Conservation (phyloP, 2,888 invertebrate genomes). For the Hemaris fuciformis region DNA sequence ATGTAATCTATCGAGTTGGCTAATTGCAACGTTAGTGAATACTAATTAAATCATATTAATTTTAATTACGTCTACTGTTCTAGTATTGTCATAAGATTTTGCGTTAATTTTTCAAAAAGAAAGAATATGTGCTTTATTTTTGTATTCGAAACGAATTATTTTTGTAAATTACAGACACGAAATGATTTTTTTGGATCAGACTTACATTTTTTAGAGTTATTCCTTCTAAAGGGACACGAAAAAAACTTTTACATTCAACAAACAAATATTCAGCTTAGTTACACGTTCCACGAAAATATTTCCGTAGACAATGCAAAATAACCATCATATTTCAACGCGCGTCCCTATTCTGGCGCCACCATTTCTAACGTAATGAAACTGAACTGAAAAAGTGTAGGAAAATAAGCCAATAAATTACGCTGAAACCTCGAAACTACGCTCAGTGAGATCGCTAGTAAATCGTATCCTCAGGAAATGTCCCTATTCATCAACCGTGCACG, state of each 20-base stretch:
- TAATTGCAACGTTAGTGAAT: no score
- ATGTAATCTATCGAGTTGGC: background rate
- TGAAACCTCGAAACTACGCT: background rate
- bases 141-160: no score
- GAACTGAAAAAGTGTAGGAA: background rate
- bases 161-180: no score
- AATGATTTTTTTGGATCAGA: no score
- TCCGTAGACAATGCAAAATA: background rate
- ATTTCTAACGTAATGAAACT: background rate
- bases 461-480: slow-evolving; percentile 19
- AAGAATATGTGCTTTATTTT: no score
- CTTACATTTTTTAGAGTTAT: no score
- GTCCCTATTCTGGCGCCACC: background rate
- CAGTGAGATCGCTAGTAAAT: slow-evolving; percentile 9
- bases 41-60: no score
- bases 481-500: slow-evolving; percentile 31
- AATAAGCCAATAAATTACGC: slow-evolving; percentile 12
- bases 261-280: no score
- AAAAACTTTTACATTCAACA: background rate
- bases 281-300: background rate
- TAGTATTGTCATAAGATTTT: no score
- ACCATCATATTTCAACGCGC: background rate
- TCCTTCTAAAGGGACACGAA: no score
- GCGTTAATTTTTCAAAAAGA: no score
- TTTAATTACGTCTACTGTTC: no score